Percentiles rank a stretch among this genome's conserved stretches.
phyloP scores from a whole-genome alignment of 2,888 invertebrate species.

The Drosophila atripex region DNA sequence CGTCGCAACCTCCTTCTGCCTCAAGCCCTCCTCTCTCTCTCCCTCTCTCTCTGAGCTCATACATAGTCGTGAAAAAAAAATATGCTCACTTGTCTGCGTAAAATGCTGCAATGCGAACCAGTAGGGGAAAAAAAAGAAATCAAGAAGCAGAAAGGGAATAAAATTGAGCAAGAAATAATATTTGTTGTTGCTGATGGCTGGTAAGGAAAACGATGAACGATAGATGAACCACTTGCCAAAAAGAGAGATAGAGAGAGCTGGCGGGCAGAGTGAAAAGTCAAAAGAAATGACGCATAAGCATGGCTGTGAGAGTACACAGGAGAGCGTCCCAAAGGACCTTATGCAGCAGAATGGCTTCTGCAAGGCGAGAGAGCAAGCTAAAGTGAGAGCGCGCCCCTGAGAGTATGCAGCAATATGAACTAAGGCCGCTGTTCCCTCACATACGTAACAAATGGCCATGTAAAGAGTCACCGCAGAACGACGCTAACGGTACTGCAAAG shows the following conservation, averaged over 20 bases:
- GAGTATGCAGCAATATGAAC: conserved; percentile 52
- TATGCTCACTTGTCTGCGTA: conserved; percentile 59
- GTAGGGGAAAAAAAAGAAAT: conserved; percentile 31
- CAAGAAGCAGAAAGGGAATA: conserved; percentile 27
- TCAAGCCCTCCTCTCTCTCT: conserved; percentile 7
- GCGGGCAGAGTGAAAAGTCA: conserved; percentile 27
- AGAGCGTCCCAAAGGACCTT: conserved; percentile 30
- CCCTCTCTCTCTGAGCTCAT: neutral
- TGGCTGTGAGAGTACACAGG: conserved; percentile 17
- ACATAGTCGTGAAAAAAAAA: conserved; percentile 13
- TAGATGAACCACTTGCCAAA: conserved; percentile 4
- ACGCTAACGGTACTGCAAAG: conserved; percentile 71
- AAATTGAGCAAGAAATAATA: conserved; percentile 38
- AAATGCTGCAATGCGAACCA: conserved; percentile 76
- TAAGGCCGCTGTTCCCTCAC: neutral
- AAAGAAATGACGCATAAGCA: conserved; percentile 75
- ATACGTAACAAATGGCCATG: conserved; percentile 68
- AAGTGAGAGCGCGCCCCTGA: conserved; percentile 38
- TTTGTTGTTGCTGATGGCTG: conserved; percentile 54
- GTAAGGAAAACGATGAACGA: conserved; percentile 57
- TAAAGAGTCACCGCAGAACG: conserved; percentile 65
- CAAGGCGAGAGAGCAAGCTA: conserved; percentile 16
- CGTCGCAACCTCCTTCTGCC: conserved; percentile 43
- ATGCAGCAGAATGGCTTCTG: conserved; percentile 46
- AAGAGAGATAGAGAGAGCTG: conserved; percentile 15